Evolutionary conservation across 2,888 invertebrate genomes (phyloP).

Genomic region (Protonemura montana): DNA sequence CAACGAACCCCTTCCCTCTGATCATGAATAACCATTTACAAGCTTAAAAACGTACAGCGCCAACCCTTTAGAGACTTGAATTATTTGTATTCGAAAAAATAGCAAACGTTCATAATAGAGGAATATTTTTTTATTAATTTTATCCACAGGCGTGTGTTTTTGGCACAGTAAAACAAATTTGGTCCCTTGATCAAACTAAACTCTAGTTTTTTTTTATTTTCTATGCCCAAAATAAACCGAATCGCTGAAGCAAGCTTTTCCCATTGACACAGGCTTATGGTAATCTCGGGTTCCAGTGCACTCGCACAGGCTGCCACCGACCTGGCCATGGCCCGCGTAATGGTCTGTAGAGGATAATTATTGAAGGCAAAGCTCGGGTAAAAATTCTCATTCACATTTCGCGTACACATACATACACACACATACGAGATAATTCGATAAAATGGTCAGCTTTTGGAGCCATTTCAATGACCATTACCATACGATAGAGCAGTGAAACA

Average conservation of each 20-base stretch:
- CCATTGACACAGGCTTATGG: background rate
- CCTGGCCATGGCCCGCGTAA: background rate
- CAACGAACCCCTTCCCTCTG: background rate
- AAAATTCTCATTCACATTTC: conserved; percentile 2
- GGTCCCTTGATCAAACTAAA: conserved; percentile 12
- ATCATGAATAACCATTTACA: background rate
- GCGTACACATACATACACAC: background rate
- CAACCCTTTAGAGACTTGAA: background rate
- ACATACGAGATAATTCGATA: background rate
- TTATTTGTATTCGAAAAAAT: background rate
- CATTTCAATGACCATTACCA: conserved; percentile 32
- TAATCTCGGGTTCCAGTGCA: background rate
- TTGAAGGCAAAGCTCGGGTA: background rate
- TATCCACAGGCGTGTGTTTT: background rate
- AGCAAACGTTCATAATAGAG: background rate
- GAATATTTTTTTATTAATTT: background rate
- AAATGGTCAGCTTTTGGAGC: conserved; percentile 32
- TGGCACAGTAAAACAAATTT: background rate
- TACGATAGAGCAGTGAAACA: conserved; percentile 21
- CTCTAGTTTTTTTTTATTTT: background rate
- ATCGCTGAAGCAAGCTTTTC: background rate
- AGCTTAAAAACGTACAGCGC: background rate
- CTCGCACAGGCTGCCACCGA: background rate
- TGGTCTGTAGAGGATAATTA: background rate
- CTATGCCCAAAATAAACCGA: background rate